Evolutionary conservation across 1,140 invertebrate species (phyloP), one percentile per base, ranked within the genome.

Genomic region (Gonioctena quinquepunctata): DNA sequence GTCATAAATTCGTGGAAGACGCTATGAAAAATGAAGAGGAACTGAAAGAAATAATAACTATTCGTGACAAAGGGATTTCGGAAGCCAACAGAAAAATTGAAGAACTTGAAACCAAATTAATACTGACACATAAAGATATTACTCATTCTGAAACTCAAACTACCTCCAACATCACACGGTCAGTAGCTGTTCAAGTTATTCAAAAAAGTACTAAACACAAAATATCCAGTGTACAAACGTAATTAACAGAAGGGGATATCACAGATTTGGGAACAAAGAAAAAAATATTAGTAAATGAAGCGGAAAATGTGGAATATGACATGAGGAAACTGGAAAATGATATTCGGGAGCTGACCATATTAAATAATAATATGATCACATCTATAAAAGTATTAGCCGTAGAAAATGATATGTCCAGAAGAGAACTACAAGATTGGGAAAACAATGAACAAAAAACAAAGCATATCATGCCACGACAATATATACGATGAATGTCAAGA

Each of bases 1-100:
- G 5, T n/a, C 50, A 52, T 8, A 52, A 52, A 52, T 52, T 52
- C 50, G 50, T 52, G n/a, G 49, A n/a, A 50, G 49, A 50, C n/a
- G 49, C 49, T 50, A 50, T 50, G 4, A 50, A 50, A n/a, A 50
- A 4, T 50, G 49, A 50, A 50, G n/a, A 50, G n/a, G 49, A 50
- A 50, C 49, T 50, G 13, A 50, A n/a, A 4, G 49, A 50, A 50
- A n/a, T 50, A 50, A 50, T 50, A 50, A 50, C 4, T 50, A 50
- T 50, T 50, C 49, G 49, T 21, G 25, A 59, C 6, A 59, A 59
- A 23, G 56, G n/a, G 21, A 59, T 59, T 59, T 59, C 25, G 56
- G 21, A 5, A 59, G 21, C 56, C 21, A 3, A 59, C 21, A 4
- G 21, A 21, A 27, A 59, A 27, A 59, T 59, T 59, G 49, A 50